Evolutionary conservation across 2,888 invertebrate species (phyloP).

Genomic region (Epinotia demarniana): DNA sequence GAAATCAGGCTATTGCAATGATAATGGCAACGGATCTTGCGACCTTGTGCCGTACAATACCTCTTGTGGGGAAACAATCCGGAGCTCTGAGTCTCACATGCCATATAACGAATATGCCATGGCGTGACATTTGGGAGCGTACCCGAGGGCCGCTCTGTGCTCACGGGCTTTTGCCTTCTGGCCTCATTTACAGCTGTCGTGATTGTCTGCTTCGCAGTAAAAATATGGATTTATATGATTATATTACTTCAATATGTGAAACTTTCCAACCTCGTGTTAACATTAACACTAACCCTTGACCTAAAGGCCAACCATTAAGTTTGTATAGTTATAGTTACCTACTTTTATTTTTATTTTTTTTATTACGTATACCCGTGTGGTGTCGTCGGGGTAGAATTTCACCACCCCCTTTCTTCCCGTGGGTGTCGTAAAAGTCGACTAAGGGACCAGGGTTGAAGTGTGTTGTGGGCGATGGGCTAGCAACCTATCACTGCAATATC

Average conservation of each 20-base stretch:
- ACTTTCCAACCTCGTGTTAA: slow-evolving; percentile 18
- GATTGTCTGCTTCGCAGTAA: slow-evolving; percentile 62
- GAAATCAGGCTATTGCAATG: slow-evolving; percentile 27
- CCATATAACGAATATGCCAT: slow-evolving; percentile 60
- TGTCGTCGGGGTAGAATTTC: no score
- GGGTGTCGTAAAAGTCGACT: no score
- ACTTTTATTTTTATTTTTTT: no score
- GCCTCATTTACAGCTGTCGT: slow-evolving; percentile 62
- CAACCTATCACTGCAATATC: no score
- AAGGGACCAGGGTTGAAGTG: no score
- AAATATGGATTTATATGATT: slow-evolving; percentile 43
- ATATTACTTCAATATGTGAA: not conserved
- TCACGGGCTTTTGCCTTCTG: slow-evolving; percentile 54
- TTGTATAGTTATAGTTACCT: not conserved
- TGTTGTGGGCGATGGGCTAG: no score
- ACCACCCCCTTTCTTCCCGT: no score
- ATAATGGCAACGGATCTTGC: slow-evolving; percentile 32
- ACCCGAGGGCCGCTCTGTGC: slow-evolving; percentile 54
- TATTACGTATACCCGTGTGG: no score
- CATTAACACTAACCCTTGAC: no score
- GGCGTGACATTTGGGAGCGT: slow-evolving; percentile 70
- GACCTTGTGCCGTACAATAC: slow-evolving; percentile 34
- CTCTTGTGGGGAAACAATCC: slow-evolving; percentile 36
- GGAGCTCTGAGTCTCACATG: slow-evolving; percentile 7
- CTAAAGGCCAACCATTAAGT: slow-evolving; percentile 4